Evolutionary conservation across 1,140 invertebrate species (phyloP), one percentile per base, ranked within the genome.

Genomic region (Pseudobourletiella spinata): DNA sequence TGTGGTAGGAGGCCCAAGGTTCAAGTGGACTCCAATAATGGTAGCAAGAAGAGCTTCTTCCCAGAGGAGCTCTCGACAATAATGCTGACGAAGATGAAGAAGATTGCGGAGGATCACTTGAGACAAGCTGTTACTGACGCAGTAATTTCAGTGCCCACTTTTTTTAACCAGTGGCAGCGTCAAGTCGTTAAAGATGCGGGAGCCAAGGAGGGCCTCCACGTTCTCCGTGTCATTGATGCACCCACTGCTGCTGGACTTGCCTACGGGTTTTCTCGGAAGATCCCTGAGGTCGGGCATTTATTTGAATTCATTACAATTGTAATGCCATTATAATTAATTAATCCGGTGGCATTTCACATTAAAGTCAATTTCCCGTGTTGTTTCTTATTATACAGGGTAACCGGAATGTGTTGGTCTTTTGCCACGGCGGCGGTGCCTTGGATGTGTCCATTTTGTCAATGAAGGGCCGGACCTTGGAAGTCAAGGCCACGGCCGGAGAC

Each of bases 201-300:
- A 72, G 87, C 86, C 71, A 92, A 92, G 78, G 85, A 89, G 70
- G 85, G 76, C 30, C 76, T 91, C 61, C 91, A 94, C 71, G 87
- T 92, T 69, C 79, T 94, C 70, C 83, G 90, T 79, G 91, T 91
- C 71, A 91, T 91, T 73, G 91, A 91, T 72, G 96, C 99, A 78
- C 96, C 96, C 42, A 98, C 95, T 61, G 96, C 96, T 66, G 96
- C 96, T 67, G 96, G 96, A 71, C 98, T 99, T 80, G 96, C 96
- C 46, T 99, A 99, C 76, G 96, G 96, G 76, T 81, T 99, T 59
- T 95, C 99, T 81, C 99, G 99, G 77, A 98, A 96, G 77, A 90
- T 86, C 63, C 52, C 20, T 51, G 20, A 77, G 90, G 86, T 28
- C 32, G 42, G 16, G 61, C 25, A 43, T 30, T 6, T 20, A 32